Base-by-base conservation (phyloP, 2,797 vertebrate species). In the Cryptoblepharus egeriae region DNA sequence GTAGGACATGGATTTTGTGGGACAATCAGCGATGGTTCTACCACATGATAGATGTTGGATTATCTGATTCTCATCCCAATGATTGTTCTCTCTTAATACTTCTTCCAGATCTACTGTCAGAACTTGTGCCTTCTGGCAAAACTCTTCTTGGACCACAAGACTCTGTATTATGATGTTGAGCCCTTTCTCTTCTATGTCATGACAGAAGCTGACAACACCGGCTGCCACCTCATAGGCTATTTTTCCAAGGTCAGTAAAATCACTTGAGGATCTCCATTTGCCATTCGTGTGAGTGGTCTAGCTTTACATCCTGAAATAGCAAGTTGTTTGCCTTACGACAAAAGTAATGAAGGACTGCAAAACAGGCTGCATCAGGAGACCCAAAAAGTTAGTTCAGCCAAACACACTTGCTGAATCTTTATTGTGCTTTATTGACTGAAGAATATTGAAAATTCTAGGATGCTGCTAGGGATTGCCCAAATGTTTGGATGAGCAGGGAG, bases 121-220 rank as follows among this genome's bases (percentile, higher is more conserved):
- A 99, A 99, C 91, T 93, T 99, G 83, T 99, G 99, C 95, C 97
- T 99, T 92, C 96, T 99, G 84, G 99, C 99, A 84, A 99, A 99
- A 87, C 97, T 99, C 70, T 99, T 99, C 94, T 95, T 99, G 95
- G 99, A 99, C 95, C 99, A 99, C 90, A 99, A 99, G 96, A 99
- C 99, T 0, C 95, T 99, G 45, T 99, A 99, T 79, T 99, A 99
- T 0, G 99, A 99, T 0, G 98, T 99, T 75, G 99, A 99, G 49
- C 99, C 99, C 11, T 99, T 99, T 91, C 97, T 99, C 13, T 99
- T 99, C 94, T 99, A 99, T 6, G 98, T 99, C 90, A 99, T 99
- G 98, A 99, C 98, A 0, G 98, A 99, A 92, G 98, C 98, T 0
- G 98, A 99, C 95, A 99, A 98, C 96, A 99, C 98, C 0, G 99